Conservation (phyloP, 2,888 invertebrate genomes). For the Cyclophora punctaria region DNA sequence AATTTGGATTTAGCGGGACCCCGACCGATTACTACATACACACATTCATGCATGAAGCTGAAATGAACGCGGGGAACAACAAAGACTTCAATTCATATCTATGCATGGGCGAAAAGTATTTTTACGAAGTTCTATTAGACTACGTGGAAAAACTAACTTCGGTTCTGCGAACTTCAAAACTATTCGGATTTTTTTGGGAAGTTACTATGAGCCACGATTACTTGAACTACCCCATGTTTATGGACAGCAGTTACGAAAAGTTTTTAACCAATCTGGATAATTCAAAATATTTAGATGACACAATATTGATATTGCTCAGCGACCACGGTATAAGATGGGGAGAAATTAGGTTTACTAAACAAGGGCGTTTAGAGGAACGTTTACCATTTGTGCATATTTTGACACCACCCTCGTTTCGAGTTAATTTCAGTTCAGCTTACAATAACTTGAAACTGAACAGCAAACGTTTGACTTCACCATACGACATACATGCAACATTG, state of each 20-base stretch:
- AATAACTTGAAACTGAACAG: conserved; percentile 79
- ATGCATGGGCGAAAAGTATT: conserved; percentile 82
- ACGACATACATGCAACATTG: conserved; percentile 88
- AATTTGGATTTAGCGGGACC: conserved; percentile 82
- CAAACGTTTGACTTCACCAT: conserved; percentile 84
- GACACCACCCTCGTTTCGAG: conserved; percentile 82
- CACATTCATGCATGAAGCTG: conserved; percentile 82
- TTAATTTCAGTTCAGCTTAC: conserved; percentile 76
- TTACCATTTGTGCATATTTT: conserved; percentile 85
- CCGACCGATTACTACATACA: conserved; percentile 91
- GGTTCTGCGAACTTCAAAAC: conserved; percentile 73
- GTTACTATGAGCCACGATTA: conserved; percentile 89
- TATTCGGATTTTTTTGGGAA: conserved; percentile 91
- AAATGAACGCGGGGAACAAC: conserved; percentile 78
- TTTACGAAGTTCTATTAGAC: conserved; percentile 81
- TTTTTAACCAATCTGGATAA: conserved; percentile 74
- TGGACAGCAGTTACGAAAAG: conserved; percentile 78
- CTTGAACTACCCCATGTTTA: conserved; percentile 84
- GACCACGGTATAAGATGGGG: conserved; percentile 95
- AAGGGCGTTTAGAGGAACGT: conserved; percentile 90
- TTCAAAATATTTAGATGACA: conserved; percentile 76
- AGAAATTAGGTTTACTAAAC: conserved; percentile 85
- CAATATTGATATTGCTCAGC: conserved; percentile 84
- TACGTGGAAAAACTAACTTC: conserved; percentile 80
- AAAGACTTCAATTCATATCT: conserved; percentile 78